Evolutionary conservation across 2,113 vertebrate species (phyloP).

Genomic region (Pseudolaguvia tuberculata): DNA sequence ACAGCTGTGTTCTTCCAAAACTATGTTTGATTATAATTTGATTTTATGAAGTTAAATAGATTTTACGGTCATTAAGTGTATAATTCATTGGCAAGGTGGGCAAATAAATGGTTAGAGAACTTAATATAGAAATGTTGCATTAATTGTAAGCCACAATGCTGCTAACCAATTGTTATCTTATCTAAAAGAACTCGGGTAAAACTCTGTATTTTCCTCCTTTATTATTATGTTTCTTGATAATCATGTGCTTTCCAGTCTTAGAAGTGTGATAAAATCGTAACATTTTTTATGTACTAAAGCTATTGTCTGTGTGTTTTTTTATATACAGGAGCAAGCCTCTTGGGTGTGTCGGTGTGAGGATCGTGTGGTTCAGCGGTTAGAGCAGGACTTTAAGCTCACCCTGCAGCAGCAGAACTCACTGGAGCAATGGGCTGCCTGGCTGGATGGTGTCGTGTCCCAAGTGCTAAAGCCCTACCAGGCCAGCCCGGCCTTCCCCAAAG

Average conservation of each 20-base stretch:
- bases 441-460: conserved; percentile 85
- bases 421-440: conserved; percentile 91
- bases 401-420: conserved; percentile 92
- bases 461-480: conserved; percentile 89
- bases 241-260: background rate
- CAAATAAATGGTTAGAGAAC: background rate
- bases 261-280: background rate
- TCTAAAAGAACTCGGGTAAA: background rate
- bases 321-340: conserved; percentile 83
- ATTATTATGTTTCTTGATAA: background rate
- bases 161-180: background rate
- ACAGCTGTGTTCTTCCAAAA: background rate
- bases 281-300: background rate
- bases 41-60: too few species aligned
- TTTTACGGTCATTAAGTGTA: too few species aligned
- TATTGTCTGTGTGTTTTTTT: background rate
- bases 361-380: conserved; percentile 83
- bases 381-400: conserved; percentile 93
- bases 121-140: background rate
- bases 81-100: too few species aligned
- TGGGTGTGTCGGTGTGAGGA: conserved; percentile 92
- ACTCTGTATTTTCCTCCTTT: background rate
- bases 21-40: too few species aligned
- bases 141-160: background rate
- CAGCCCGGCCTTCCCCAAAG: conserved; percentile 80